Evolutionary conservation across 2,797 vertebrate genomes (phyloP).

Genomic region (Spheniscus humboldti): DNA sequence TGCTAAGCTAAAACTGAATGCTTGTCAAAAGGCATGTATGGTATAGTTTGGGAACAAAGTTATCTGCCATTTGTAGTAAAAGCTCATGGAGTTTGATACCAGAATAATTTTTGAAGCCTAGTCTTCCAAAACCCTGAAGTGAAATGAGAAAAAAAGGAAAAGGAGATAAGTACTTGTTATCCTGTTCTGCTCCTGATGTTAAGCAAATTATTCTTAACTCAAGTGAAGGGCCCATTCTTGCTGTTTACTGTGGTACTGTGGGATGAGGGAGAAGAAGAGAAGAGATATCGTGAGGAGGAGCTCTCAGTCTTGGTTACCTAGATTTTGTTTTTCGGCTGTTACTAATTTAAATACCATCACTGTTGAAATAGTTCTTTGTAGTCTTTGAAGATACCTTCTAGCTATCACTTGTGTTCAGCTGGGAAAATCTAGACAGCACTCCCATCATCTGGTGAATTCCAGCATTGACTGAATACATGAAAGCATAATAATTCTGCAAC

Average conservation of each 20-base stretch:
- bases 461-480: neutral
- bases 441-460: neutral
- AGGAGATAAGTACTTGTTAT: neutral
- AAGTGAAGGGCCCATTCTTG: neutral
- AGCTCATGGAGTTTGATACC: neutral
- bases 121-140: neutral
- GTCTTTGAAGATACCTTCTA: neutral
- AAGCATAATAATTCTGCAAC: neutral
- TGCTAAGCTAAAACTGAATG: neutral
- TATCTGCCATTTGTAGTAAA: neutral
- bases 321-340: neutral
- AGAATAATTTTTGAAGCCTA: neutral
- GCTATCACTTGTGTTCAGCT: neutral
- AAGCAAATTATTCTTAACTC: neutral
- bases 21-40: neutral
- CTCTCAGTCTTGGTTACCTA: neutral
- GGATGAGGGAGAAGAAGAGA: neutral
- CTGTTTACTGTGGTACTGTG: neutral
- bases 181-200: neutral
- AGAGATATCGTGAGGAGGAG: neutral
- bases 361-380: neutral
- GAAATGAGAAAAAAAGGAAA: neutral
- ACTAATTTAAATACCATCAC: neutral
- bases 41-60: neutral
- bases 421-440: neutral